phyloP scores from a whole-genome alignment of 2,888 invertebrate genomes.

The Hypomecis atomaria region DNA sequence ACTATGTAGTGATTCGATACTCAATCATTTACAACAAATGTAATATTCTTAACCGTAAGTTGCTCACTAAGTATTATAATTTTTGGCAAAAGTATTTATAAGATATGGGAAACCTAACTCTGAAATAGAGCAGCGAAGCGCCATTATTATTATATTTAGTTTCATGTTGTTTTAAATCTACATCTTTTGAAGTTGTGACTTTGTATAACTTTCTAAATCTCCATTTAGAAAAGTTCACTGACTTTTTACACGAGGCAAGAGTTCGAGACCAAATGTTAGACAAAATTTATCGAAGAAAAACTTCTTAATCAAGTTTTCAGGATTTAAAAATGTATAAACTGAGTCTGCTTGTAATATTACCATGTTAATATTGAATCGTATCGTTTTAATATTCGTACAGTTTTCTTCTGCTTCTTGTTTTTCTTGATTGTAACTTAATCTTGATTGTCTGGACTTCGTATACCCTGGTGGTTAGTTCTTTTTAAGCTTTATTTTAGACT shows the following conservation, averaged over 20 bases:
- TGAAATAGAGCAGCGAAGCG: no score
- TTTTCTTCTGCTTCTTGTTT: background rate
- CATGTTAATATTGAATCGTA: slow-evolving; percentile 8
- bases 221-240: slow-evolving; percentile 5
- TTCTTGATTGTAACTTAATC: no score
- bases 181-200: background rate
- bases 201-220: slow-evolving; percentile 3
- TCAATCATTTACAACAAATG: no score
- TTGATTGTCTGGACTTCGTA: no score
- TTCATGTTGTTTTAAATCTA: background rate
- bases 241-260: slow-evolving; percentile 1
- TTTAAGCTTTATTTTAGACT: no score
- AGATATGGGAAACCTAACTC: no score
- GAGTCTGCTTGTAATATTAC: slow-evolving; percentile 16
- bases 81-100: no score
- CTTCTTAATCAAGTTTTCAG: slow-evolving; percentile 22
- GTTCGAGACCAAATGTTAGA: slow-evolving; percentile 2
- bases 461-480: no score
- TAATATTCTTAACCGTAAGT: no score
- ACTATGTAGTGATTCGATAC: no score
- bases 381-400: slow-evolving; percentile 5
- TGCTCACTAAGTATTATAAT: no score
- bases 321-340: slow-evolving; percentile 22
- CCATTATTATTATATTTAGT: no score
- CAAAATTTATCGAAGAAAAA: slow-evolving; percentile 7